Evolutionary conservation across 2,888 invertebrate species (phyloP), one percentile per base, ranked within the genome.

Genomic region (Aproaerema taeniolella): DNA sequence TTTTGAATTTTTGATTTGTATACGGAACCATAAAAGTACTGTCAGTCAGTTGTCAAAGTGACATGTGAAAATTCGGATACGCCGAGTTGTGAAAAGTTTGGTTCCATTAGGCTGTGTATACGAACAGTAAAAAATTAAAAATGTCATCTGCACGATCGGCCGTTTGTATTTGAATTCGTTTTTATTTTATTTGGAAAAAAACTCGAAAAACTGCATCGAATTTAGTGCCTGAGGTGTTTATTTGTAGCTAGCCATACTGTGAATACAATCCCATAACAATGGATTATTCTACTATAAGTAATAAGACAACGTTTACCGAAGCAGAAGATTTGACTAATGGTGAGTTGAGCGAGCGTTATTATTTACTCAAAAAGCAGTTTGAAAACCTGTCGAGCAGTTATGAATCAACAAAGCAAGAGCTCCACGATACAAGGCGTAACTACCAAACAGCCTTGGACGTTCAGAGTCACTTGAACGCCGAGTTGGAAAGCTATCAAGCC

Each of bases 271-370:
- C 8, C 7, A 3, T 17, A 1, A 41, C 12, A 39, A 87, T 87
- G 87, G 77, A 87, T 76, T 83, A 77, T 49, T 87, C 87, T 1
- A 80, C 78, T 9, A 69, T 79, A 37, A 83, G 81, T 41, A 85
- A 85, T 46, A 83, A 83, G 61, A 81, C 75, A 2, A 69, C 62
- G 41, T 67, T 55, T 38, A 80, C 78, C 1, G 82, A 77, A 57
- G 57, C 53, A 1, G 83, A 81, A 42, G 82, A 80, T 12, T 42
- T 83, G 45, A 71, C 78, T 1, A 73, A 75, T 38, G 75, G 75
- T 9, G 86, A 86, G 52, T 47, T 87, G 0, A 70, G 58, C 42
- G 85, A 86, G 51, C 70, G 67, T 1, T 83, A 79, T 50, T 78
- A 76, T 59, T 66, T 65, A 38, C 64, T 87, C 1, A 79, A 77